Conservation (phyloP, 2,888 invertebrate genomes). For the Lepetodrilus schrolli region DNA sequence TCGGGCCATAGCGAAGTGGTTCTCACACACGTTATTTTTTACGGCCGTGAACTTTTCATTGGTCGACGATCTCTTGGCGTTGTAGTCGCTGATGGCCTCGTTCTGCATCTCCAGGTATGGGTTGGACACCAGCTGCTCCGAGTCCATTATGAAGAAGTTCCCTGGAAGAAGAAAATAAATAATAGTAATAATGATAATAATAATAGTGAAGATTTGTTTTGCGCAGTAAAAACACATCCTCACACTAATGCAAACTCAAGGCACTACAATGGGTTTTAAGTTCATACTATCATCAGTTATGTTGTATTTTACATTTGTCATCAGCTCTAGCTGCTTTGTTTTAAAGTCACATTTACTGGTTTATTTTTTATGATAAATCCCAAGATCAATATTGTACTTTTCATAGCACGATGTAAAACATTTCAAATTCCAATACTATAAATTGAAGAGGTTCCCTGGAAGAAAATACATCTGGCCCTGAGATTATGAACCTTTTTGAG, state of each 20-base stretch:
- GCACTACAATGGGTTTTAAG: too few species aligned
- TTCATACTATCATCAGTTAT: background rate
- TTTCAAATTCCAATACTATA: too few species aligned
- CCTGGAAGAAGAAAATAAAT: constrained; percentile 61
- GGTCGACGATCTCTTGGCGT: constrained; percentile 52
- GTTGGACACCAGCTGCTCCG: constrained; percentile 65
- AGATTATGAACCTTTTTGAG: too few species aligned
- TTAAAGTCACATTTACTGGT: background rate
- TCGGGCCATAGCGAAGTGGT: constrained; percentile 51
- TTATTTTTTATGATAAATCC: too few species aligned
- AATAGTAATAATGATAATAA: background rate
- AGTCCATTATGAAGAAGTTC: constrained; percentile 71
- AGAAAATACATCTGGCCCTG: too few species aligned
- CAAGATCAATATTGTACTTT: too few species aligned
- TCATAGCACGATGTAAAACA: too few species aligned
- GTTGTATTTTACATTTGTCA: too few species aligned
- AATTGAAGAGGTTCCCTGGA: too few species aligned
- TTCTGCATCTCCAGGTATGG: constrained; percentile 61
- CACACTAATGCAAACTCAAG: too few species aligned
- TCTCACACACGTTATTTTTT: constrained; percentile 69
- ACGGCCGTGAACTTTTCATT: constrained; percentile 66
- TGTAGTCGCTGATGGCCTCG: constrained; percentile 53
- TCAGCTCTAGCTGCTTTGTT: background rate
- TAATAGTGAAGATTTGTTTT: too few species aligned
- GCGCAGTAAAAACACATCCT: too few species aligned